These are phyloP conservation scores for Heliconius ethilla DNA, from an alignment of 2,888 invertebrate genomes.

Conservation along the genomic window DNA sequence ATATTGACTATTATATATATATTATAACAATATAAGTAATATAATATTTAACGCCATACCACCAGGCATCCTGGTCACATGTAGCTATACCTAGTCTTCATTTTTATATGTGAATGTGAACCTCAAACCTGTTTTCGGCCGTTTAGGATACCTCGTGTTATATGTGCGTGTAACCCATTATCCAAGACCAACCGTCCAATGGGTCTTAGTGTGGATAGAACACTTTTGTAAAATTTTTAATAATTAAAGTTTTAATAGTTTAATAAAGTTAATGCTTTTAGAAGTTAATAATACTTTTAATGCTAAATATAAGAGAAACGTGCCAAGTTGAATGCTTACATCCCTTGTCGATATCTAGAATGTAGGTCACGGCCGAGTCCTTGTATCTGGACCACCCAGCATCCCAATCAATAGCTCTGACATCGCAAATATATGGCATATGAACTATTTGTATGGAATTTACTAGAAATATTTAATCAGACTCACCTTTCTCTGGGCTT, in stretches of 20 bases:
- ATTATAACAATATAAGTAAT: not conserved
- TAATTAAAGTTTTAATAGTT: not conserved
- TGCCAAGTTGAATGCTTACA: conserved; percentile 14
- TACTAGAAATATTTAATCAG: conserved; percentile 1
- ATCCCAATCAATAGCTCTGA: conserved; percentile 71
- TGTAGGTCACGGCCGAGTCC: conserved; percentile 75
- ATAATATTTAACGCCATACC: conserved; percentile 5
- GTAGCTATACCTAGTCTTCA: conserved; percentile 37
- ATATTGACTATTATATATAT: not conserved
- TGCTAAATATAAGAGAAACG: not conserved
- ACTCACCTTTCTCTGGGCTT: conserved; percentile 96
- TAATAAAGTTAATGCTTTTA: not conserved
- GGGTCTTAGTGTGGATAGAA: conserved; percentile 39
- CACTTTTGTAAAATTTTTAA: conserved; percentile 8
- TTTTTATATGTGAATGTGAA: conserved; percentile 47
- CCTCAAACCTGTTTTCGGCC: conserved; percentile 49
- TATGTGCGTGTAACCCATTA: conserved; percentile 33
- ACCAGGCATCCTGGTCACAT: conserved; percentile 24
- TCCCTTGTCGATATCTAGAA: conserved; percentile 41
- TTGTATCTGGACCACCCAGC: conserved; percentile 73
- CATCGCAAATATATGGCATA: conserved; percentile 35
- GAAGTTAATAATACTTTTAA: not conserved
- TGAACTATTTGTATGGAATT: conserved; percentile 16
- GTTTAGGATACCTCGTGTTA: conserved; percentile 45
- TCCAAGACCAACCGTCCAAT: conserved; percentile 14